Conservation (phyloP, 2,888 invertebrate species). For the Herminia tarsipennalis region DNA sequence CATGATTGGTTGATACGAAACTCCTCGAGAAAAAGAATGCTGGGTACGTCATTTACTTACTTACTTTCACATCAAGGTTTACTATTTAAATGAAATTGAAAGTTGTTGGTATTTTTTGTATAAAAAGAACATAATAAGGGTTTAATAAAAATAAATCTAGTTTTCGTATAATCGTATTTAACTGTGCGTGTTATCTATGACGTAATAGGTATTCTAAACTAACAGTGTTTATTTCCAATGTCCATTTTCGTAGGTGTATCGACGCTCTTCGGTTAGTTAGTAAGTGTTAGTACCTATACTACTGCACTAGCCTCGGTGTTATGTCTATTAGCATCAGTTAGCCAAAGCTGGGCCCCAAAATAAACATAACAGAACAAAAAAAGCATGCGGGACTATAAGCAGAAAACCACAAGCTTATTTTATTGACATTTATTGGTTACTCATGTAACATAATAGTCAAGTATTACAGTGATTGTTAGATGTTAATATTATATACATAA, state of each 20-base stretch:
- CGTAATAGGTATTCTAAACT: too few relatives aligned
- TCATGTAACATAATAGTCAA: slow-evolving; percentile 69
- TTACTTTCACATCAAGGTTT: too few relatives aligned
- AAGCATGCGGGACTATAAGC: slow-evolving; percentile 84
- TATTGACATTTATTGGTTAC: slow-evolving; percentile 81
- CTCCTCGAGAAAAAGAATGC: too few relatives aligned
- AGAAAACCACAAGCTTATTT: slow-evolving; percentile 81
- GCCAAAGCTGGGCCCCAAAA: slow-evolving; percentile 69
- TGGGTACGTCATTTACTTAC: too few relatives aligned
- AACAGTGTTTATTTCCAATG: too few relatives aligned
- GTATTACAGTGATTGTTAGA: slow-evolving; percentile 67
- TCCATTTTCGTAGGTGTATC: too few relatives aligned
- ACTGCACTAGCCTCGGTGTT: slow-evolving; percentile 42
- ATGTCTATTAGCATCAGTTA: slow-evolving; percentile 43
- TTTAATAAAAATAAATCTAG: not conserved
- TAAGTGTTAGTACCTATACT: slow-evolving; percentile 36
- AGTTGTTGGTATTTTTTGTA: slow-evolving; percentile 17
- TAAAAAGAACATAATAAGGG: slow-evolving; percentile 1
- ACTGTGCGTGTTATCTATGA: too few relatives aligned
- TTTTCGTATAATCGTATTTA: too few relatives aligned
- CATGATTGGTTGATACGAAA: too few relatives aligned
- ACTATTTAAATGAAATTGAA: slow-evolving; percentile 17
- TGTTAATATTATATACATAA: slow-evolving; percentile 59
- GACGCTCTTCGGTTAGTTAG: slow-evolving; percentile 8
- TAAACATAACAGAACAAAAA: slow-evolving; percentile 56